Conservation (phyloP, 2,113 vertebrate genomes). For the Sinocyclocheilus anophthalmus region DNA sequence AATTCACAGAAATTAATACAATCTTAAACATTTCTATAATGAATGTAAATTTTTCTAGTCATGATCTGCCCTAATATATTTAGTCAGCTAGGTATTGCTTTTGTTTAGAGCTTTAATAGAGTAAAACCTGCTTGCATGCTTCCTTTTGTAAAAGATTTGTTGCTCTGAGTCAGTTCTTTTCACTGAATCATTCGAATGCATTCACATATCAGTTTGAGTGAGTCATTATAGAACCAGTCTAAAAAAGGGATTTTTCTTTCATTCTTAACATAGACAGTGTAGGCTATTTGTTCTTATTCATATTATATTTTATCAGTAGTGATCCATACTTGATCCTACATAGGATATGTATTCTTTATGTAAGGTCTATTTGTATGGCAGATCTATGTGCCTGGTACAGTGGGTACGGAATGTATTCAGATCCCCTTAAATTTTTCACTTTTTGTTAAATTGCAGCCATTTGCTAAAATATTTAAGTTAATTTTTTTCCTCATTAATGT, state of each 20-base stretch:
- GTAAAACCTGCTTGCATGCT: background rate
- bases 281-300: background rate
- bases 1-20: background rate
- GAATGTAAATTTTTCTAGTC: background rate
- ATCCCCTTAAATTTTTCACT: too few species aligned
- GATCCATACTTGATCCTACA: background rate
- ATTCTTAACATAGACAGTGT: background rate
- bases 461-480: too few species aligned
- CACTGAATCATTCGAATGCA: background rate
- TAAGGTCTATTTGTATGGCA: too few species aligned
- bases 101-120: background rate
- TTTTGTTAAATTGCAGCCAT: too few species aligned
- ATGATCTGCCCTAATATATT: background rate
- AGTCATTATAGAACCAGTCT: background rate
- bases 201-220: background rate
- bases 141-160: background rate
- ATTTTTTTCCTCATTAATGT: too few species aligned
- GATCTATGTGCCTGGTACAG: too few species aligned
- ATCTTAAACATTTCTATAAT: conserved; percentile 1
- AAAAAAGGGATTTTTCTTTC: background rate
- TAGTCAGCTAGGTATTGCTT: background rate
- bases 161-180: background rate
- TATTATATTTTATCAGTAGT: background rate
- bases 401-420: too few species aligned
- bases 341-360: background rate